Evolutionary conservation across 2,113 vertebrate genomes (phyloP).

Genomic region (Arenaria interpres): DNA sequence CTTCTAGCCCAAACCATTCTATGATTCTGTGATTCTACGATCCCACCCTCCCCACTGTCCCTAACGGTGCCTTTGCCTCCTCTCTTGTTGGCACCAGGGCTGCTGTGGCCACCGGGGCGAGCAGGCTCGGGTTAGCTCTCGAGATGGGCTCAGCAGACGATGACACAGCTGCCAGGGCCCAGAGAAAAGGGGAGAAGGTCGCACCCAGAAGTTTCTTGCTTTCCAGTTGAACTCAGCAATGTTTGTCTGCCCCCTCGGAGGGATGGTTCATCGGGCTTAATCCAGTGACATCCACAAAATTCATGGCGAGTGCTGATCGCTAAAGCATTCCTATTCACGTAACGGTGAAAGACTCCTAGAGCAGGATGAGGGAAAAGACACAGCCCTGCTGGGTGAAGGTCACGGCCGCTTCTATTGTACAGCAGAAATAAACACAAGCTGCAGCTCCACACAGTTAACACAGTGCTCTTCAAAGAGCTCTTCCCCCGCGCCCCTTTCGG

Average conservation of each 20-base stretch:
- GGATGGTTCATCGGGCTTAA: not conserved
- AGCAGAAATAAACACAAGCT: constrained; percentile 23
- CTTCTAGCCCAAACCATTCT: no score
- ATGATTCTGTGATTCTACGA: no score
- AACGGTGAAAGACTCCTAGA: not conserved
- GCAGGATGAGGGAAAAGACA: not conserved
- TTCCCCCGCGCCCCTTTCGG: not conserved
- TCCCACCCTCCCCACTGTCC: not conserved
- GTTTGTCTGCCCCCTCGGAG: not conserved
- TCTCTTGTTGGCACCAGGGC: not conserved
- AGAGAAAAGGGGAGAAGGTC: not conserved
- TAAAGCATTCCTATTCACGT: not conserved
- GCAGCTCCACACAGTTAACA: not conserved
- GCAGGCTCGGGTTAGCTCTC: not conserved
- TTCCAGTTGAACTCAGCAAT: not conserved
- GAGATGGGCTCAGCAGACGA: not conserved
- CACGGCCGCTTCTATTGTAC: not conserved
- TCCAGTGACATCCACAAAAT: not conserved
- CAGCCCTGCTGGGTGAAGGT: not conserved
- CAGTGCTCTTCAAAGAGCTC: not conserved
- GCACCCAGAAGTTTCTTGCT: not conserved
- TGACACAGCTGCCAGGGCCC: not conserved
- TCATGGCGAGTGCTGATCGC: not conserved
- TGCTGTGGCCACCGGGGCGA: not conserved
- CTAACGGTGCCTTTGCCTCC: not conserved